Conservation (phyloP, 2,797 vertebrate genomes). For the Echeneis naucrates region DNA sequence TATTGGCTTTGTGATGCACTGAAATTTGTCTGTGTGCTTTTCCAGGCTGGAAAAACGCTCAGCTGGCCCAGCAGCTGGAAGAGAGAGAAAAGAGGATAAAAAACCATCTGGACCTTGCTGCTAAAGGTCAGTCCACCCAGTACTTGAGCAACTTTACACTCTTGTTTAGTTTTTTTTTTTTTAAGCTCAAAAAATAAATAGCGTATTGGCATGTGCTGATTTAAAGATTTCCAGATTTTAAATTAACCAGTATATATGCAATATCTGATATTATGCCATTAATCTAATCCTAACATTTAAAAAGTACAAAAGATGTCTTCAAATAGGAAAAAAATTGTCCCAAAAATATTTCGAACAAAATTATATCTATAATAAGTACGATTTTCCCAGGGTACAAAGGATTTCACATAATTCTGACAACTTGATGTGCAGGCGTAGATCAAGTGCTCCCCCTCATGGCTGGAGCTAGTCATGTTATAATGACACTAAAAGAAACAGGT, state of each 20-base stretch:
- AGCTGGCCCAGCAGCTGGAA: slow-evolving; percentile 84
- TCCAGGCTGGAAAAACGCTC: slow-evolving; percentile 90
- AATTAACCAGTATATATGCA: neutral
- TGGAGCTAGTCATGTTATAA: neutral
- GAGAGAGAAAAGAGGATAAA: slow-evolving; percentile 89
- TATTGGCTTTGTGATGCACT: neutral
- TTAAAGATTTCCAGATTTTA: neutral
- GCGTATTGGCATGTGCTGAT: neutral
- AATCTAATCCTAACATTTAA: neutral
- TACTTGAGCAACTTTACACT: neutral
- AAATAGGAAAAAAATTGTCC: too few relatives aligned
- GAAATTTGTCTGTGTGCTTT: slow-evolving; percentile 18
- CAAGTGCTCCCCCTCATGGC: neutral
- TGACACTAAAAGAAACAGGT: neutral
- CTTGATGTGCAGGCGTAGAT: neutral
- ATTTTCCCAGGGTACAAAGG: neutral
- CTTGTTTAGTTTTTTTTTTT: fast-evolving
- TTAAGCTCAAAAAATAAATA: neutral
- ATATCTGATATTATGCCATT: neutral
- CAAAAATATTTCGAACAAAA: too few relatives aligned
- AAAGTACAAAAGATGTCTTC: neutral
- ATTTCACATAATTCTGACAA: neutral
- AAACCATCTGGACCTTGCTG: slow-evolving; percentile 88
- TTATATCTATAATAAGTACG: neutral
- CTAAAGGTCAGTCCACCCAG: slow-evolving; percentile 83